Conservation (phyloP, 2,888 invertebrate genomes). For the Tuberolachnus salignus region DNA sequence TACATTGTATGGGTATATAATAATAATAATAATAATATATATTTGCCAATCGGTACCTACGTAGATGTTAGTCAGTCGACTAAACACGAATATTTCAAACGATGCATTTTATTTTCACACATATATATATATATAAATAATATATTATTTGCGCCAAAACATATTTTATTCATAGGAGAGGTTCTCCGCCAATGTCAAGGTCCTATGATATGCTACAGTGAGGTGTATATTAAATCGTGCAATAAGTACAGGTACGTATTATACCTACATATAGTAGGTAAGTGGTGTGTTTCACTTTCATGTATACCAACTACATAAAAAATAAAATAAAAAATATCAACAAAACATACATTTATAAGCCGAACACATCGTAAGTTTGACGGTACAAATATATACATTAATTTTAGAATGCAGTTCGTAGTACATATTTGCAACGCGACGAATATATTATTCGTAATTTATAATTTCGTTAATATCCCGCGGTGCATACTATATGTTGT, state of each 20-base stretch:
- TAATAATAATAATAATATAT: constrained; percentile 7
- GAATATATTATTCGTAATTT: neutral
- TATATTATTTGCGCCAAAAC: constrained; percentile 39
- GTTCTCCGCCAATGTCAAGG: constrained; percentile 53
- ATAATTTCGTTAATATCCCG: neutral
- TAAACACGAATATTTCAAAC: neutral
- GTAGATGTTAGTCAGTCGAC: neutral
- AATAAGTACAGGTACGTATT: too few relatives aligned
- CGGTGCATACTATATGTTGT: neutral
- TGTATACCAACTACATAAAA: constrained; percentile 31
- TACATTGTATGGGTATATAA: neutral
- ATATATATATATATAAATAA: too few relatives aligned
- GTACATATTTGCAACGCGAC: neutral
- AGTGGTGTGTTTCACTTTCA: constrained; percentile 35
- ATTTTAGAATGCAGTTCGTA: constrained; percentile 8
- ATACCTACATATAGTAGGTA: too few relatives aligned
- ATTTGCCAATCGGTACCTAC: neutral
- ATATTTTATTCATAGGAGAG: constrained; percentile 44
- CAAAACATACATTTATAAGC: constrained; percentile 30
- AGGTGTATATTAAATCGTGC: constrained; percentile 19
- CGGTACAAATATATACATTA: neutral
- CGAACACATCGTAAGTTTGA: neutral
- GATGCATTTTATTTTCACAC: constrained; percentile 20
- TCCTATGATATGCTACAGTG: neutral
- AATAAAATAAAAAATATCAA: too few relatives aligned